A percentile compares a stretch with the other conserved stretches of the same genome.
These are phyloP conservation scores for Mechanitis mazaeus DNA, from an alignment of 2,888 invertebrate genomes.

Conservation along the genomic window DNA sequence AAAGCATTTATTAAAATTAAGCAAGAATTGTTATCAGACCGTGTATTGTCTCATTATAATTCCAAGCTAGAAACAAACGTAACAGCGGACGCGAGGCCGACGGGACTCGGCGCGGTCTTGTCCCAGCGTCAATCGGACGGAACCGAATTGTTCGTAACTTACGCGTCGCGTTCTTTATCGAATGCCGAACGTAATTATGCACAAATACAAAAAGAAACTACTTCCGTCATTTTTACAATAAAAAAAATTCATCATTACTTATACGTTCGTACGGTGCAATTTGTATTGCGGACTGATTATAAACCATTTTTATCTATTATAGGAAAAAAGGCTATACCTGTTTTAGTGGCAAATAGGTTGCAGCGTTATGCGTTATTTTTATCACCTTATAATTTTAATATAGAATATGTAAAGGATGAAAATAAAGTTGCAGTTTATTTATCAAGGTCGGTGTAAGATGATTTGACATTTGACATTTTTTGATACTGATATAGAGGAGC, in stretches of 20 bases:
- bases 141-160: conserved; percentile 20
- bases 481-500: no score
- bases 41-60: conserved; percentile 24
- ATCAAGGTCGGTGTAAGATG: background rate
- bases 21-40: conserved; percentile 17
- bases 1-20: background rate
- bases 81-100: conserved; percentile 22
- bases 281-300: conserved; percentile 24
- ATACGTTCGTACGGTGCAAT: conserved; percentile 23
- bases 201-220: conserved; percentile 25
- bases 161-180: conserved; percentile 13
- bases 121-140: conserved; percentile 13
- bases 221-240: conserved; percentile 22
- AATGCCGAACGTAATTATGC: conserved; percentile 20
- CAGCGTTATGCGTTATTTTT: conserved; percentile 21
- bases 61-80: conserved; percentile 18
- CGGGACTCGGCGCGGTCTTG: conserved; percentile 23
- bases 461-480: no score
- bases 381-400: conserved; percentile 10
- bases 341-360: conserved; percentile 20
- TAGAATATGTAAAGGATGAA: conserved; percentile 10
- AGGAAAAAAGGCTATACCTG: conserved; percentile 23
- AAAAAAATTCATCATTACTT: conserved; percentile 28
- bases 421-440: conserved; percentile 12
- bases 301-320: conserved; percentile 25